Base-by-base conservation (phyloP, 2,888 invertebrate species). In the Ctena decussata region DNA sequence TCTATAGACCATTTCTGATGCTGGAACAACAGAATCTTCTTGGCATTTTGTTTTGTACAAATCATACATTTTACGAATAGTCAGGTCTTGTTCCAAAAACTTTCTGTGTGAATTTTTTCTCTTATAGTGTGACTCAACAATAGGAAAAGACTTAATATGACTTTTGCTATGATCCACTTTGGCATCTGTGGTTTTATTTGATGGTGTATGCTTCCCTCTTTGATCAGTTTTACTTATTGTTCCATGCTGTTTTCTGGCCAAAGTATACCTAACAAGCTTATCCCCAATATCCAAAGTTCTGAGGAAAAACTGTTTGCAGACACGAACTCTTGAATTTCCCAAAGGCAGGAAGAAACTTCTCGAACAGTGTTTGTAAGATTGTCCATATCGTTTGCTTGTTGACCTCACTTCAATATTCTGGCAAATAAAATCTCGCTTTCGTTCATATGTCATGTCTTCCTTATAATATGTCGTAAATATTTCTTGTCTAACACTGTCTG, bases 1-100 rank as follows among this genome's bases (percentile, higher is more conserved):
- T 65, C 87, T 53, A 74, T 87, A 90, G 11, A 85, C 79, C 41
- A 46, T 70, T 73, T 80, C 78, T 21, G 77, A 79, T 71, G 83
- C 83, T n/a, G 76, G 44, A 1, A 46, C 77, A 18, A 37, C 76
- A 11, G 44, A 37, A 32, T 78, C 70, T 11, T 76, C 77, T 32
- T 84, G 2, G 39, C 79, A 84, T 71, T 80, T 80, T 1, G 11
- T 32, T 37, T 76, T 71, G 39, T 84, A 77, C 11, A 80, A 35
- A n/a, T n/a, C n/a, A n/a, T n/a, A n/a, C n/a, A n/a, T n/a, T n/a
- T n/a, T n/a, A n/a, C n/a, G n/a, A n/a, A n/a, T n/a, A n/a, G n/a
- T n/a, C n/a, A n/a, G n/a, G n/a, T n/a, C n/a, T n/a, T n/a, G n/a
- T n/a, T n/a, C n/a, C n/a, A n/a, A n/a, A n/a, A n/a, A n/a, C n/a